Base-by-base conservation (phyloP, 1,140 invertebrate genomes). In the Drosophila sulfurigaster region DNA sequence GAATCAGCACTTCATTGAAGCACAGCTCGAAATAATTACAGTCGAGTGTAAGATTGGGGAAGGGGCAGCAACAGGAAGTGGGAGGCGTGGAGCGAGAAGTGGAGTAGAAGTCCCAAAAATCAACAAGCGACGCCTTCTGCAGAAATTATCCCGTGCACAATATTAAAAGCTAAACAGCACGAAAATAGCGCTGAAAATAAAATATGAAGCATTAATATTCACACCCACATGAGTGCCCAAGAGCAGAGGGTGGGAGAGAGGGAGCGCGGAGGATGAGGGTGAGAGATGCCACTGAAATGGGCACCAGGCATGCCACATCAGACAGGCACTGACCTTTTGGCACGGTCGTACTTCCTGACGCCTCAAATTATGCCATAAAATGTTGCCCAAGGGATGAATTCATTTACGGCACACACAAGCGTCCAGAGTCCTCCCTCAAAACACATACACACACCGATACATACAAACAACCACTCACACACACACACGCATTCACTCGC, bases 351-450 rank as follows among this genome's bases (percentile, higher is more conserved):
- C 83, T 81, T 87, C 70, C 83, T 77, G 83, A 88, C 83, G 83
- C 83, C 83, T 87, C 83, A 88, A 87, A 87, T 87, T 87, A 87
- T 87, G 83, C 83, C 83, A 87, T 87, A 83, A 87, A 87, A 87
- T 87, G 83, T 87, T 83, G 80, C 83, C 83, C 83, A 83, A 81
- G 83, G 83, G 83, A 87, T 87, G 83, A 87, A 87, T 87, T 87
- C 83, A 87, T 87, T 87, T 88, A 65, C 68, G 45, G 52, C 65
- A 46, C 58, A 57, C 48, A 49, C 69, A 48, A 28, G n/a, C 45
- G 15, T 41, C 32, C 32, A 46, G 45, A 46, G 41, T 1, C 41
- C 11, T 43, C 41, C 11, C 20, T 38, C 54, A 60, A 46, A 46
- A 28, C 46, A 67, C 20, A 43, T 63, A 78, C 45, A 51, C 67